Evolutionary conservation across 53 echinoderm and acorn worm species (phyloP), one percentile per base, ranked within the genome.

Genomic region (Stichopus horrens): DNA sequence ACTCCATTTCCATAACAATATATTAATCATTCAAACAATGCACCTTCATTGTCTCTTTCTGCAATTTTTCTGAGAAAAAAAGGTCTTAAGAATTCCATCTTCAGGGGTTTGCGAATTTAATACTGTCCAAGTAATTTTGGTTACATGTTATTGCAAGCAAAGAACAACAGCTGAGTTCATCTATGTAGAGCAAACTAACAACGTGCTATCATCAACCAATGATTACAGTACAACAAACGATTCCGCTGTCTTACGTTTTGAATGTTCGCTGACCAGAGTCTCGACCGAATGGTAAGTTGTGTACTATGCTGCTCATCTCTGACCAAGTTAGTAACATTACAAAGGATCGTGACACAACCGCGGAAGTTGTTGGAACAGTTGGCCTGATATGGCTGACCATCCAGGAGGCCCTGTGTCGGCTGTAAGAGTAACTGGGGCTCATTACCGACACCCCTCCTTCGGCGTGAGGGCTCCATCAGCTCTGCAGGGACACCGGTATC

Each of bases 281-380:
- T 53, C 13, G 79, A 79, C 54, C 55, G 53, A 53, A 79, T 79
- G 16, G 79, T 79, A 4, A 79, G 14, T 54, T 52, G 10, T 52
- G 55, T 55, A 18, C n/a, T 79, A 16, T 63, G 63, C 13, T 52
- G 13, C 5, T 16, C 8, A 5, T 53, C 55, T 19, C n/a, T 79
- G 5, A 53, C 8, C 51, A 79, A 53, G 55, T 79, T 19, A 2
- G 79, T 79, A 79, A 79, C 16, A 79, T 79, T 79, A 55, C 79
- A 79, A 53, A 9, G 9, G 54, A 79, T 79, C 8, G 53, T 79
- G 6, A 79, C 79, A 55, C 79, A 79, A 13, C 79, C 79, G 19
- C 18, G n/a, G 55, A 52, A 79, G 16, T 55, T 55, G 18, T 55
- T 13, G 4, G 2, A 10, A 55, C 79, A 79, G 20, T 79, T 53